These are phyloP conservation scores for Cyclopterus lumpus DNA, from an alignment of 2,797 vertebrate genomes.

Conservation along the genomic window DNA sequence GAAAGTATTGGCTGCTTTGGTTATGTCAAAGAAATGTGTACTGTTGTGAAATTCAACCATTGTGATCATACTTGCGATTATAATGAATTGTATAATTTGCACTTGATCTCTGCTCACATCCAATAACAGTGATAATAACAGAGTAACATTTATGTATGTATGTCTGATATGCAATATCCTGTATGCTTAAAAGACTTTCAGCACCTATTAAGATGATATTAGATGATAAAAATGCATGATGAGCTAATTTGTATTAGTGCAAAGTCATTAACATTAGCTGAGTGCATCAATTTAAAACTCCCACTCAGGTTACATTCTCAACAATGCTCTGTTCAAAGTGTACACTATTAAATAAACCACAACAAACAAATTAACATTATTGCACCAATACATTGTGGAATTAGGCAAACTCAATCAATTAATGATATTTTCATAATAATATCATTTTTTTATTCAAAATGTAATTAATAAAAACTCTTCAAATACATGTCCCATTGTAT, in stretches of 20 bases:
- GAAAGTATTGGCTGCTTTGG: conserved; percentile 64
- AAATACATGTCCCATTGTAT: neutral
- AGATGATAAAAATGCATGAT: conserved; percentile 10
- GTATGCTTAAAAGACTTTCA: neutral
- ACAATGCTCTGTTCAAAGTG: neutral
- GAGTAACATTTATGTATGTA: conserved; percentile 29
- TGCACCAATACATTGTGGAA: neutral
- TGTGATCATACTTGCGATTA: conserved; percentile 37
- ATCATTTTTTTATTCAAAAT: neutral
- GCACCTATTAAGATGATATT: conserved; percentile 7
- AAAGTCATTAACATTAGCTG: conserved; percentile 20
- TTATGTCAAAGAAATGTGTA: conserved; percentile 55
- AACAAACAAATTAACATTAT: neutral
- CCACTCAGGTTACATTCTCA: neutral
- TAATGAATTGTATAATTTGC: conserved; percentile 49
- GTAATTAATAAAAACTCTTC: neutral
- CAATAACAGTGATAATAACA: too few species aligned
- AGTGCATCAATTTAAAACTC: conserved; percentile 5
- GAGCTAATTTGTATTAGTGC: conserved; percentile 16
- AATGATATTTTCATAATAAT: neutral
- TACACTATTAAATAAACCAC: neutral
- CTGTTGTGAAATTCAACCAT: conserved; percentile 42
- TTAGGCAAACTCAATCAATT: neutral
- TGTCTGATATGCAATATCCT: conserved; percentile 26
- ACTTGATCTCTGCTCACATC: conserved; percentile 64